Conservation (phyloP, 2,888 invertebrate species). For the Synergus gifuensis region DNA sequence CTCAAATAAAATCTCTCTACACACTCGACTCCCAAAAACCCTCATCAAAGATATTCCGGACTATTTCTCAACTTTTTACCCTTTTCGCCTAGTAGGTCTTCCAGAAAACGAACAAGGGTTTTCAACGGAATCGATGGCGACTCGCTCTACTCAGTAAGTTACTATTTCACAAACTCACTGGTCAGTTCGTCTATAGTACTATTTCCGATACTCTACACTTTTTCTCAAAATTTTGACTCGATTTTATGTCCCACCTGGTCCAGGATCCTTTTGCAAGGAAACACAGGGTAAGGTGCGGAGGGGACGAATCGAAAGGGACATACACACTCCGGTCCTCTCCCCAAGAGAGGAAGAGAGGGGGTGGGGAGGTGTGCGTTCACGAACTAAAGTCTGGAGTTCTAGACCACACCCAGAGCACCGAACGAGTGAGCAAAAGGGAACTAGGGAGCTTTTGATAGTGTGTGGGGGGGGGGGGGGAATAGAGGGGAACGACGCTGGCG, state of each 20-base stretch:
- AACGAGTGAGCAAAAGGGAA: constrained; percentile 38
- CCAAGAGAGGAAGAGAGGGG: constrained; percentile 44
- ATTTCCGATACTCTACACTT: constrained; percentile 44
- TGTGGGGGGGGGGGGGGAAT: constrained; percentile 44
- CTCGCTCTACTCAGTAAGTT: constrained; percentile 31
- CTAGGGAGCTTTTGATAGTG: neutral
- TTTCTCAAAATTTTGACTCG: neutral
- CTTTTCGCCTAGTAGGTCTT: neutral
- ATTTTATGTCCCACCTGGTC: constrained; percentile 29
- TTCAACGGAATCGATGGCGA: constrained; percentile 12
- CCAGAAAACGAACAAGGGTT: constrained; percentile 1
- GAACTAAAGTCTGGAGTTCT: constrained; percentile 45
- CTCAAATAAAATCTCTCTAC: neutral
- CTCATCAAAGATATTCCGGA: neutral
- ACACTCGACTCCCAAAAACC: neutral
- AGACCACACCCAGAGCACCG: constrained; percentile 68
- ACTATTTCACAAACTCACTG: constrained; percentile 50
- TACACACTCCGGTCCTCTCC: constrained; percentile 33
- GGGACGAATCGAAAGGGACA: constrained; percentile 35
- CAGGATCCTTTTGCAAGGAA: constrained; percentile 31
- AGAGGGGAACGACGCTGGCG: constrained; percentile 64
- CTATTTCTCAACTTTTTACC: neutral
- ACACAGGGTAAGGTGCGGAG: constrained; percentile 29
- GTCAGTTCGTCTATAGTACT: constrained; percentile 43
- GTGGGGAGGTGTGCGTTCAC: constrained; percentile 19